A percentile compares a stretch with the other conserved stretches of the same genome.
These are phyloP conservation scores for Aleiodes alternator DNA, from an alignment of 2,888 invertebrate genomes.

Conservation along the genomic window DNA sequence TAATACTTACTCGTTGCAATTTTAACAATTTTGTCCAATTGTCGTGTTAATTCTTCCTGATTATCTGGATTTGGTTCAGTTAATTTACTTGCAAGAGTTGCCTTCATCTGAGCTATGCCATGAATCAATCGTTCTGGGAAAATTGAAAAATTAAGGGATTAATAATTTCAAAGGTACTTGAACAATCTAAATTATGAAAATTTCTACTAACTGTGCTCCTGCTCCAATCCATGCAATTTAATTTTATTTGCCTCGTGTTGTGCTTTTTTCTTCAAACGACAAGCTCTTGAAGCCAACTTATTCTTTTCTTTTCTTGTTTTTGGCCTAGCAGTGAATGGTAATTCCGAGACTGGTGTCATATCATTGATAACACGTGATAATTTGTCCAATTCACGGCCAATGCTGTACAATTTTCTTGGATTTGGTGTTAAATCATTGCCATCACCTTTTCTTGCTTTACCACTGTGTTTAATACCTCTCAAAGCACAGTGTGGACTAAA, in stretches of 20 bases:
- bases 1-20: slow-evolving; percentile 82
- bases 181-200: neutral
- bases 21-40: slow-evolving; percentile 83
- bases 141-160: slow-evolving; percentile 40
- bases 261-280: slow-evolving; percentile 98
- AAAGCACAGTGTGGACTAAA: slow-evolving; percentile 95
- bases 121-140: slow-evolving; percentile 85
- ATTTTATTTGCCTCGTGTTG: slow-evolving; percentile 99
- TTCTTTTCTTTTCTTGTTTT: slow-evolving; percentile 98
- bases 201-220: slow-evolving; percentile 87
- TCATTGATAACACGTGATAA: slow-evolving; percentile 94
- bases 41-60: slow-evolving; percentile 82
- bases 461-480: slow-evolving; percentile 92
- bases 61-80: slow-evolving; percentile 78
- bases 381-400: slow-evolving; percentile 95
- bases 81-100: slow-evolving; percentile 82
- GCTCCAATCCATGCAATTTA: slow-evolving; percentile 93
- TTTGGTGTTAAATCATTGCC: slow-evolving; percentile 98
- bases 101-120: slow-evolving; percentile 87
- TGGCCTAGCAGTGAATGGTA: slow-evolving; percentile 91
- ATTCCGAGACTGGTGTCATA: slow-evolving; percentile 95
- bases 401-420: slow-evolving; percentile 91
- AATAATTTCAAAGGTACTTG: slow-evolving; percentile 31
- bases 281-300: slow-evolving; percentile 96
- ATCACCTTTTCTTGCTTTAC: slow-evolving; percentile 96